Base-by-base conservation (phyloP, 2,113 vertebrate species). In the Empidonax alnorum region DNA sequence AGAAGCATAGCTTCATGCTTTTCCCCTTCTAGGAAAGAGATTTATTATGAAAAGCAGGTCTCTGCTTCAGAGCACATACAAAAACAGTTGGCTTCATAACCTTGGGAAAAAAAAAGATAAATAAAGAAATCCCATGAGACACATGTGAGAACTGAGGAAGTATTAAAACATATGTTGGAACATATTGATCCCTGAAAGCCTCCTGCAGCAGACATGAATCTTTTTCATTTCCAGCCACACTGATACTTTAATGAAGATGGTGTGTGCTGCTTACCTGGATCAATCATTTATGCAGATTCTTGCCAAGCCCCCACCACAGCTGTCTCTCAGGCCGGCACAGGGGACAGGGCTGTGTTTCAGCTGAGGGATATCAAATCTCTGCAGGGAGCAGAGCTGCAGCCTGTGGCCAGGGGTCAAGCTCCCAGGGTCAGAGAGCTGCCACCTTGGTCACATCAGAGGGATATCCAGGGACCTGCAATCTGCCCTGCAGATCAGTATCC, bases 21-120 rank as follows among this genome's bases (percentile, higher is more conserved):
- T 37, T 25, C 78, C 79, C 47, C 46, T 78, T 62, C 87, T 63
- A 52, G 22, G 66, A 86, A 62, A 56, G 55, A 81, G 47, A 42
- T 89, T 95, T 93, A 52, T 52, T 47, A 91, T 53, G 86, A 76
- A 94, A 96, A 96, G 56, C 89, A 93, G 62, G 56, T 84, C 31
- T 15, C 78, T 61, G 78, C 75, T 93, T 95, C 30, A 14, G 63
- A 93, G 76, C 77, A 68, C 53, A 11, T 58, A 89, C 2, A 42
- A 67, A 87, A 97, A 94, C 95, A 96, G 95, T 96, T 97, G 97
- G 95, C 84, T 89, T 93, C 76, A 53, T 96, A 95, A 98, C 95
- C 96, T 93, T 93, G 93, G 90, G 82, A 9, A 55, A 90, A 81
- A 35, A 81, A 94, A 71, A 83, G 87, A 95, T 73, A 97, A 97